phyloP scores from a whole-genome alignment of 2,113 vertebrate species.

The Microcebus jonahi region DNA sequence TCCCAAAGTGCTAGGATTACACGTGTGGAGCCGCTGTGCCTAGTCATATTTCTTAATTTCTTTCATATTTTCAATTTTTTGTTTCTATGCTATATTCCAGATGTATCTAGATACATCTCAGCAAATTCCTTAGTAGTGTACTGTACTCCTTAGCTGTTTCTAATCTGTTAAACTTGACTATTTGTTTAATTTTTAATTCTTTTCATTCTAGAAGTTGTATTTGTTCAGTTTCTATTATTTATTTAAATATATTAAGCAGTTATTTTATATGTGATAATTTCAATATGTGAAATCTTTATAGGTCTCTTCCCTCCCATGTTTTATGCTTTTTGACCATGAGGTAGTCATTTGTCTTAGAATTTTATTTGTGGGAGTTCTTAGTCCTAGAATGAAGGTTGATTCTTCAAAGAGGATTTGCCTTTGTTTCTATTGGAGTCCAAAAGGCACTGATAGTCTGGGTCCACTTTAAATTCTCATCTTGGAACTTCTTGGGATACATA shows the following conservation, averaged over 20 bases:
- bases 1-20: too few relatives aligned
- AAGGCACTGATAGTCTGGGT: neutral
- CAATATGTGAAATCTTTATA: neutral
- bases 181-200: neutral
- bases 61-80: neutral
- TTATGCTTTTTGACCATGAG: neutral
- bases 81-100: neutral
- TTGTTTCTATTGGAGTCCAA: neutral
- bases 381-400: neutral
- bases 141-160: neutral
- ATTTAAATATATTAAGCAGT: neutral
- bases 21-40: too few relatives aligned
- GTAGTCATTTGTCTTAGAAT: neutral
- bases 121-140: neutral
- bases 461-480: neutral
- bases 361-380: neutral
- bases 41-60: neutral
- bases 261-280: neutral
- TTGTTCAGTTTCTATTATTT: neutral
- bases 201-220: neutral
- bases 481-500: neutral
- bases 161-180: neutral
- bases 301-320: neutral
- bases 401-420: neutral
- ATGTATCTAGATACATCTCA: neutral